A percentile compares a stretch with the other conserved stretches of the same genome.
phyloP scores from a whole-genome alignment of 2,888 invertebrate species.

The Polydrusus tereticollis region DNA sequence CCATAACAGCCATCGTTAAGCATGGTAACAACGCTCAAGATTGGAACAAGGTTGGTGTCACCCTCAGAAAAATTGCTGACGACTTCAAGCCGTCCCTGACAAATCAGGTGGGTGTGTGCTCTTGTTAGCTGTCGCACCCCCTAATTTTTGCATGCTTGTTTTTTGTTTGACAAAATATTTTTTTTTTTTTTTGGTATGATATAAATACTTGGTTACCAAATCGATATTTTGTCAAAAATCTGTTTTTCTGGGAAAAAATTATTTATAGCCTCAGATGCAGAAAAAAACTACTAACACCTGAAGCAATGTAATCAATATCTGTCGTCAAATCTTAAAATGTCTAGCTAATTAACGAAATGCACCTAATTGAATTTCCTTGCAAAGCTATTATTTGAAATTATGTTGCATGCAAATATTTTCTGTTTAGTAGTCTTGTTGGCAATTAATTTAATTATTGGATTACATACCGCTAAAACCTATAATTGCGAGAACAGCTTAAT shows the following conservation, averaged over 20 bases:
- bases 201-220: not conserved
- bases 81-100: slow-evolving; percentile 50
- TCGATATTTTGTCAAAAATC: slow-evolving; percentile 13
- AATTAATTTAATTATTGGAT: slow-evolving; percentile 9
- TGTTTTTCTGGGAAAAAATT: not conserved
- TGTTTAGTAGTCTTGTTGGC: slow-evolving; percentile 5
- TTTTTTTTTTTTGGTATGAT: slow-evolving; percentile 4
- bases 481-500: slow-evolving; percentile 4
- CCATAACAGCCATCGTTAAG: slow-evolving; percentile 54
- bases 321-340: not conserved
- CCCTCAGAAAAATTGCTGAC: slow-evolving; percentile 55
- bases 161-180: slow-evolving; percentile 35
- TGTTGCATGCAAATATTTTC: slow-evolving; percentile 3
- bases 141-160: slow-evolving; percentile 30
- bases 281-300: not conserved
- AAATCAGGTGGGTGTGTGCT: slow-evolving; percentile 57
- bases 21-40: slow-evolving; percentile 53
- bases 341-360: not conserved
- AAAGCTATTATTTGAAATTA: not conserved
- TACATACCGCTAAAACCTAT: slow-evolving; percentile 12
- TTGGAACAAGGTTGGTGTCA: slow-evolving; percentile 62
- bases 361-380: slow-evolving; percentile 3
- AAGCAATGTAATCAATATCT: not conserved
- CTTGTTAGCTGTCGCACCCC: slow-evolving; percentile 50
- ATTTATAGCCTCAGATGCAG: not conserved